Percentiles rank a stretch among this genome's conserved stretches.
Evolutionary conservation across 2,113 vertebrate genomes (phyloP).

Genomic region (Uria lomvia): DNA sequence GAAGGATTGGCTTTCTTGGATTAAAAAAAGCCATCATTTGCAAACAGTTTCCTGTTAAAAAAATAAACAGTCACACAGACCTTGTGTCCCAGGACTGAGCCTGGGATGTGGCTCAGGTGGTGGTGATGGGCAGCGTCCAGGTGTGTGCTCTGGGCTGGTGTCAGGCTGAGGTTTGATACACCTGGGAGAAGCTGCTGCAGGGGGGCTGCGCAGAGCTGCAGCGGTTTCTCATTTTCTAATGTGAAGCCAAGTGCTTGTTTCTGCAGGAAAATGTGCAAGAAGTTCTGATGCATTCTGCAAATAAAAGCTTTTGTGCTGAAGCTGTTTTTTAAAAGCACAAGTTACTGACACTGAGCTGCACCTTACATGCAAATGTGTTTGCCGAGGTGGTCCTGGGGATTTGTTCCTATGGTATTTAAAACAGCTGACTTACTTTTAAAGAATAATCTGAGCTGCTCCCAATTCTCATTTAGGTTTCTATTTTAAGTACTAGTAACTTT

Average conservation of each 20-base stretch:
- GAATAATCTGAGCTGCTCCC: not conserved
- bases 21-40: not conserved
- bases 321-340: not conserved
- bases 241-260: not conserved
- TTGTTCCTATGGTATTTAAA: not conserved
- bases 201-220: not conserved
- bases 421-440: not conserved
- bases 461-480: not conserved
- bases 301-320: not conserved
- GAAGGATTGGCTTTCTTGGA: not conserved
- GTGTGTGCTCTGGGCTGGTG: fast-evolving
- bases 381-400: fast-evolving
- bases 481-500: not conserved
- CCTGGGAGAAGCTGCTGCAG: not conserved
- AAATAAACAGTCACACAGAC: not conserved
- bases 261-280: not conserved
- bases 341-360: not conserved
- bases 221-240: fast-evolving
- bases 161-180: not conserved
- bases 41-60: not conserved
- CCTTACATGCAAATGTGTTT: fast-evolving
- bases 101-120: not conserved
- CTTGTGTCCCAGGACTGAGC: not conserved
- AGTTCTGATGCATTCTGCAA: not conserved
- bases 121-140: not conserved